A percentile compares a stretch with the other conserved stretches of the same genome.
Conservation (phyloP, 1,140 invertebrate species). For the Aphelenchoides fujianensis region DNA sequence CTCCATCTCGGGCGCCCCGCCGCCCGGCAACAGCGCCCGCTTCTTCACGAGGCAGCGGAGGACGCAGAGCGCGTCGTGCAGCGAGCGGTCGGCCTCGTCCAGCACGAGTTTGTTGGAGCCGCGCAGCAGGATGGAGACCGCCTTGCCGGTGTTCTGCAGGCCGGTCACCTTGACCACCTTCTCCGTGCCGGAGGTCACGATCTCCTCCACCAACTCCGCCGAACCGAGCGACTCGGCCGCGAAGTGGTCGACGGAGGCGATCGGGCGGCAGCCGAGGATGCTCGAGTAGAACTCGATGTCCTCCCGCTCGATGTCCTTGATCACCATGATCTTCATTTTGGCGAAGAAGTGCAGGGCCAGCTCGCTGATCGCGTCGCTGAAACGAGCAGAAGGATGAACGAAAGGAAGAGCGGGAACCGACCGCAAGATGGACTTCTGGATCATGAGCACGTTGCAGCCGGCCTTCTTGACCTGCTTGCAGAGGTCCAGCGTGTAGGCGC, state of each 20-base stretch:
- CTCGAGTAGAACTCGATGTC: conserved; percentile 97
- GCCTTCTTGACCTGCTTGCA: conserved; percentile 98
- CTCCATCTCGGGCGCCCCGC: conserved; percentile 94
- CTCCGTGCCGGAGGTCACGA: conserved; percentile 76
- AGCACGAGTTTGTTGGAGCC: conserved; percentile 94
- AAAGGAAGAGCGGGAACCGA: conserved; percentile 58
- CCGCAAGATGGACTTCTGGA: conserved; percentile 97
- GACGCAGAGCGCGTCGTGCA: conserved; percentile 97
- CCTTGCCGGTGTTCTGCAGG: conserved; percentile 79
- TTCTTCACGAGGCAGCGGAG: conserved; percentile 93
- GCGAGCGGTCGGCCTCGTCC: conserved; percentile 82
- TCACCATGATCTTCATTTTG: conserved; percentile 98
- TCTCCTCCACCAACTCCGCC: conserved; percentile 91
- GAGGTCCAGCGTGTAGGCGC: conserved; percentile 95
- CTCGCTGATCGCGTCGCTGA: conserved; percentile 85
- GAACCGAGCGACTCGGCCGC: conserved; percentile 80
- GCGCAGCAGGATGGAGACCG: conserved; percentile 86
- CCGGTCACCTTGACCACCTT: conserved; percentile 94
- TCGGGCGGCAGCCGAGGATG: conserved; percentile 86
- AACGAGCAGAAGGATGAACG: conserved; percentile 26
- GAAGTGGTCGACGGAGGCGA: conserved; percentile 98
- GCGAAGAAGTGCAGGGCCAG: conserved; percentile 94
- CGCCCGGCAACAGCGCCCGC: conserved; percentile 68
- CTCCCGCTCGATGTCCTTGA: conserved; percentile 95
- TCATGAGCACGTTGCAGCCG: conserved; percentile 93